Evolutionary conservation across 1,140 invertebrate species (phyloP), one percentile per base, ranked within the genome.

Genomic region (Tribolium madens): DNA sequence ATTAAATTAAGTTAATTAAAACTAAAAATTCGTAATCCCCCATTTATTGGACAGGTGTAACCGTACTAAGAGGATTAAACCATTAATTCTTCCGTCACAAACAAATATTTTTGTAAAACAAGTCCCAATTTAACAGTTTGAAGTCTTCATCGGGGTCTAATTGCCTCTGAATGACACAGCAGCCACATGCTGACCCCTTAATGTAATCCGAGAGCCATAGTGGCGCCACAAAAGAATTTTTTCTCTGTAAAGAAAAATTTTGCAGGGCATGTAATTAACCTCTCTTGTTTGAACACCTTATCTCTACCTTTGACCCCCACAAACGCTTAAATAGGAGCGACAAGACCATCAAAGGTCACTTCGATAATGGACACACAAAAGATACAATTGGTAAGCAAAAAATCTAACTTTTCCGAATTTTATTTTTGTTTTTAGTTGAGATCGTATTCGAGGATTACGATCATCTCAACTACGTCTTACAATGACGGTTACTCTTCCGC

Each of bases 91-190:
- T 21, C 5, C 52, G 52, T 57, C 15, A 57, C 52, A 57, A 26
- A 26, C 21, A 26, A 26, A 26, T 31, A 72, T 72, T 72, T 72
- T 72, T 50, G 70, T 72, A 50, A 72, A 72, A 72, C 70, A 50
- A 50, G 42, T 72, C 70, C 70, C 70, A 72, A 50, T 72, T 72
- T 72, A 72, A 12, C 70, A 15, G 70, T 31, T 57, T 72, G 70
- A 72, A 50, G 70, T 18, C 70, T 72, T 72, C 47, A 72, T 72
- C 18, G 42, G 70, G 14, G 13, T 72, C 70, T 72, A 72, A 72
- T 72, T 72, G 70, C 36, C 47, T 50, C 42, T n/a, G 70, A 72
- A 72, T 72, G 70, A 72, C 47, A 72, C 36, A 72, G 70, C 70
- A 72, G 21, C 47, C 36, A 14, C 70, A 31, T 50, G 70, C 47